phyloP scores from a whole-genome alignment of 2,888 invertebrate genomes.

The Spialia ferax region DNA sequence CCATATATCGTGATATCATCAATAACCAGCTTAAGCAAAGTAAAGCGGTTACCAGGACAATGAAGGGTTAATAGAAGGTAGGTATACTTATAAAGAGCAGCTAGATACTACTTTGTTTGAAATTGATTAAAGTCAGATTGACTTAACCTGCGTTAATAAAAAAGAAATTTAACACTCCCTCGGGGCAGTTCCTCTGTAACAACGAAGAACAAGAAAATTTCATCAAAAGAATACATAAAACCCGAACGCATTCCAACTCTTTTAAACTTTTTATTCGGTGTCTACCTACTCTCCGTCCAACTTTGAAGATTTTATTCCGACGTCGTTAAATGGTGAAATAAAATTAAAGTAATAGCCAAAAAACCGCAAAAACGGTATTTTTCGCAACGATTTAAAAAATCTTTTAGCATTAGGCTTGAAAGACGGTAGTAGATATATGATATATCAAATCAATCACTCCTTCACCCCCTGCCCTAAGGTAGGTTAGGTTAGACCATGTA shows the following conservation, averaged over 20 bases:
- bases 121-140: background rate
- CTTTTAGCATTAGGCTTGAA: slow-evolving; percentile 4
- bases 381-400: background rate
- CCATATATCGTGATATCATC: no score
- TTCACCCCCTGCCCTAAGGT: no score
- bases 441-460: no score
- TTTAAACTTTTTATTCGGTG: slow-evolving; percentile 12
- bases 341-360: slow-evolving; percentile 10
- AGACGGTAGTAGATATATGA: no score
- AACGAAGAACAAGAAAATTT: slow-evolving; percentile 25
- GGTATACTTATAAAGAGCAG: no score
- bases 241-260: slow-evolving; percentile 17
- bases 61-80: no score
- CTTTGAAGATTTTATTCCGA: slow-evolving; percentile 7
- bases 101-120: background rate
- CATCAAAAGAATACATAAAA: slow-evolving; percentile 28
- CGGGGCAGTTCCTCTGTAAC: slow-evolving; percentile 2
- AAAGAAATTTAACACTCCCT: slow-evolving; percentile 16
- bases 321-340: slow-evolving; percentile 13
- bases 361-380: background rate
- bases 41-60: background rate
- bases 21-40: no score
- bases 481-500: no score
- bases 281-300: slow-evolving; percentile 12
- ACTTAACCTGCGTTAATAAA: slow-evolving; percentile 9